Percentiles rank a stretch among this genome's conserved stretches.
These are phyloP conservation scores for Adelosebastes latens DNA, from an alignment of 2,797 vertebrate species.

Conservation along the genomic window DNA sequence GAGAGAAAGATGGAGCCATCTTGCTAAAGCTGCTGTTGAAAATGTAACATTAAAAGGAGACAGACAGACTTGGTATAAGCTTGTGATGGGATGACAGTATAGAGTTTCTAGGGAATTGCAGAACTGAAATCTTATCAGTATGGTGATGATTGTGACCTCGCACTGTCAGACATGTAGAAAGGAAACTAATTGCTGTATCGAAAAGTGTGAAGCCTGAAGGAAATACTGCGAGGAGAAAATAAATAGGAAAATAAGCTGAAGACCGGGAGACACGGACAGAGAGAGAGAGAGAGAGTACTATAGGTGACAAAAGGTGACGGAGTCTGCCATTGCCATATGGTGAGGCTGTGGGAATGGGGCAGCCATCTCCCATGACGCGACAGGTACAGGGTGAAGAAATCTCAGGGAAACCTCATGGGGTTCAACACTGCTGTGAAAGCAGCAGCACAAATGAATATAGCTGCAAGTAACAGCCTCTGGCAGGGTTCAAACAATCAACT, in stretches of 20 bases:
- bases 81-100: neutral
- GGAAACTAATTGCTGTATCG: constrained; percentile 45
- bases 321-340: neutral
- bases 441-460: constrained; percentile 51
- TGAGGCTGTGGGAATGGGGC: constrained; percentile 22
- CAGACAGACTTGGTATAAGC: neutral
- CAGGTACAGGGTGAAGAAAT: constrained; percentile 63
- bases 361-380: constrained; percentile 52
- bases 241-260: constrained; percentile 15
- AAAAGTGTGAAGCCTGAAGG: constrained; percentile 41
- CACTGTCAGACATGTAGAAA: constrained; percentile 17
- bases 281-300: neutral
- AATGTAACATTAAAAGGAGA: constrained; percentile 18
- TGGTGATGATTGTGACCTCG: constrained; percentile 21
- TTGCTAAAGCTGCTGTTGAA: constrained; percentile 16
- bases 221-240: constrained; percentile 20
- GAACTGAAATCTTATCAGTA: constrained; percentile 18
- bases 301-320: constrained; percentile 58
- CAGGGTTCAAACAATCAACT: constrained; percentile 18
- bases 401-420: constrained; percentile 48
- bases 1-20: constrained; percentile 7
- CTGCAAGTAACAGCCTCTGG: constrained; percentile 43
- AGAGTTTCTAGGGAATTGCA: constrained; percentile 13
- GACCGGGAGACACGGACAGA: neutral
- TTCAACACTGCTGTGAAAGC: constrained; percentile 44